Evolutionary conservation across 2,888 invertebrate species (phyloP).

Genomic region (Thelaira solivaga): DNA sequence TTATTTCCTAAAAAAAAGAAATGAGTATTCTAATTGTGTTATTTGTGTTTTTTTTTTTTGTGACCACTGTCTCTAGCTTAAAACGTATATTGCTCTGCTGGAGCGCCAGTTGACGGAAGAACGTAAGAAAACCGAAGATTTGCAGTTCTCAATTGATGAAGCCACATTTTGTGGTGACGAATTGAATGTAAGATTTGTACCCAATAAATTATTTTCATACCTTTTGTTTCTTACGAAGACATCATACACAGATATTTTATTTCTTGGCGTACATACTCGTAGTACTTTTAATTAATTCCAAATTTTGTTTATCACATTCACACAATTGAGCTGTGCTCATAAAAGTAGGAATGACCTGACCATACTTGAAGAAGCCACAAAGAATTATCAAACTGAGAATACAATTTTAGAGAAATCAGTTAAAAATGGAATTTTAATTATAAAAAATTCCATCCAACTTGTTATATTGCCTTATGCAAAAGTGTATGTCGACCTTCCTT

Average conservation of each 20-base stretch:
- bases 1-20: constrained; percentile 30
- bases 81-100: constrained; percentile 80
- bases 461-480: too few relatives aligned
- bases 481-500: too few relatives aligned
- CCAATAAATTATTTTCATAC: background rate
- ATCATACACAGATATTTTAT: constrained; percentile 56
- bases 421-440: too few relatives aligned
- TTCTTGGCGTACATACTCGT: background rate
- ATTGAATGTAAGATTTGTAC: constrained; percentile 83
- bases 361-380: too few relatives aligned
- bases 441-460: too few relatives aligned
- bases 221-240: too few relatives aligned
- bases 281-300: too few relatives aligned
- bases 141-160: constrained; percentile 94
- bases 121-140: constrained; percentile 88
- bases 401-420: too few relatives aligned
- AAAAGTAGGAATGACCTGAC: too few relatives aligned
- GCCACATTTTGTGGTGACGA: constrained; percentile 93
- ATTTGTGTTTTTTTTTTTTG: constrained; percentile 49
- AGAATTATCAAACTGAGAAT: too few relatives aligned
- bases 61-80: constrained; percentile 73
- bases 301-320: too few relatives aligned
- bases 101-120: constrained; percentile 86
- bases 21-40: constrained; percentile 28
- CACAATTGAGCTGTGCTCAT: too few relatives aligned